Evolutionary conservation across 2,888 invertebrate genomes (phyloP).

Genomic region (Ganaspis brasiliensis): DNA sequence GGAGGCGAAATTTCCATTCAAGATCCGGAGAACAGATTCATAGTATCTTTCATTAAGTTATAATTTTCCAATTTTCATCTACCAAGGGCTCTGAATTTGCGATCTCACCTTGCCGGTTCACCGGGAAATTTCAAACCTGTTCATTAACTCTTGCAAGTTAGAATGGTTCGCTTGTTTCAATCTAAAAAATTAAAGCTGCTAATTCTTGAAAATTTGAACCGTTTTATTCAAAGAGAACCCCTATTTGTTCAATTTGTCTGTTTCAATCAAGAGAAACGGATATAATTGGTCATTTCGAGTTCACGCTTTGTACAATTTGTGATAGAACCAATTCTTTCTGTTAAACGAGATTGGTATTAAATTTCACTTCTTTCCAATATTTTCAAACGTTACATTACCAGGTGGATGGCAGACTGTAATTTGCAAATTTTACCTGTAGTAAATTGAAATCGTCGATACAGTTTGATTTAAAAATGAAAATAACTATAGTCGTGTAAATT

Average conservation of each 20-base stretch:
- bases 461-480: not conserved
- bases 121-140: not conserved
- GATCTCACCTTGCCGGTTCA: not conserved
- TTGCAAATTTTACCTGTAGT: slow-evolving; percentile 15
- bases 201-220: slow-evolving; percentile 2
- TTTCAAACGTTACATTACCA: slow-evolving; percentile 10
- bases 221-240: slow-evolving; percentile 5
- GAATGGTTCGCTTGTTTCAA: not conserved
- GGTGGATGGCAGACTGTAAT: not conserved
- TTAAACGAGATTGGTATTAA: slow-evolving; percentile 19
- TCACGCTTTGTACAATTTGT: slow-evolving; percentile 33
- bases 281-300: slow-evolving; percentile 19
- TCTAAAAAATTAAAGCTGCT: not conserved
- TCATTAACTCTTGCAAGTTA: not conserved
- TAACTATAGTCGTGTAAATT: slow-evolving; percentile 9
- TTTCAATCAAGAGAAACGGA: slow-evolving; percentile 21
- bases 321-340: not conserved
- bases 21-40: slow-evolving; percentile 13
- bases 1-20: slow-evolving; percentile 28
- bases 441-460: slow-evolving; percentile 23
- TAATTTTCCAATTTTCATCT: slow-evolving; percentile 24
- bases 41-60: slow-evolving; percentile 37
- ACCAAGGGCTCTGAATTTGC: not conserved
- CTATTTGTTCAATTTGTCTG: slow-evolving; percentile 19
- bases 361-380: not conserved